These are phyloP conservation scores for Acleris holmiana DNA, from an alignment of 2,888 invertebrate species.

Conservation along the genomic window DNA sequence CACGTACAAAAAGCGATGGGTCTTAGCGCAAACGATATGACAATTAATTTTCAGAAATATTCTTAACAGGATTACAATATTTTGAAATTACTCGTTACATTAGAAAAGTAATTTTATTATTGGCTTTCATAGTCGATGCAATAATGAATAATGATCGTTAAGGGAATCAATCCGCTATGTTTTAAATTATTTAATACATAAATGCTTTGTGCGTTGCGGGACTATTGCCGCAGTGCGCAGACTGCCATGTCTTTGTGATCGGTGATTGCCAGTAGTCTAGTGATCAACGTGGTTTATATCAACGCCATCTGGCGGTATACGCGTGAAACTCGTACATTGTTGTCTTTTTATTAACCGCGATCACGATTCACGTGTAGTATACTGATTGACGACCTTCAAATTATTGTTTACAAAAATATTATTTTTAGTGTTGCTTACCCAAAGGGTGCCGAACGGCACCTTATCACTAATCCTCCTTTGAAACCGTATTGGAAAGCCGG, in stretches of 20 bases:
- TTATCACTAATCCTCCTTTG: no score
- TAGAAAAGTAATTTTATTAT: no score
- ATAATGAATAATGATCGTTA: no score
- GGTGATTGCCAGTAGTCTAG: neutral
- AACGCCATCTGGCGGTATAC: constrained; percentile 1
- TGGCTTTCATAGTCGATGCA: no score
- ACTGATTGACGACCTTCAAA: neutral
- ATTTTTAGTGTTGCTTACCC: neutral
- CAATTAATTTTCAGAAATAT: neutral
- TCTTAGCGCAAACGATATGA: neutral
- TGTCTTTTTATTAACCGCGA: neutral
- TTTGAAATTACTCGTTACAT: no score
- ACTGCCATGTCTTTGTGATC: neutral
- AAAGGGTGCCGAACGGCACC: no score
- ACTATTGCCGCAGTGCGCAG: neutral
- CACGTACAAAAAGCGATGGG: neutral
- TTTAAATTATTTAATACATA: no score
- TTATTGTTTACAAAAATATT: no score
- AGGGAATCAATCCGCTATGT: no score
- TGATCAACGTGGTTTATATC: neutral
- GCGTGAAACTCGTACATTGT: constrained; percentile 1
- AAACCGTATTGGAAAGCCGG: no score
- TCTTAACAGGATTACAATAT: neutral
- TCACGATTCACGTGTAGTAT: constrained; percentile 2
- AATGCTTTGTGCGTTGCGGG: no score